Conservation (phyloP, 2,113 vertebrate species). For the Gnathonemus longibarbis region DNA sequence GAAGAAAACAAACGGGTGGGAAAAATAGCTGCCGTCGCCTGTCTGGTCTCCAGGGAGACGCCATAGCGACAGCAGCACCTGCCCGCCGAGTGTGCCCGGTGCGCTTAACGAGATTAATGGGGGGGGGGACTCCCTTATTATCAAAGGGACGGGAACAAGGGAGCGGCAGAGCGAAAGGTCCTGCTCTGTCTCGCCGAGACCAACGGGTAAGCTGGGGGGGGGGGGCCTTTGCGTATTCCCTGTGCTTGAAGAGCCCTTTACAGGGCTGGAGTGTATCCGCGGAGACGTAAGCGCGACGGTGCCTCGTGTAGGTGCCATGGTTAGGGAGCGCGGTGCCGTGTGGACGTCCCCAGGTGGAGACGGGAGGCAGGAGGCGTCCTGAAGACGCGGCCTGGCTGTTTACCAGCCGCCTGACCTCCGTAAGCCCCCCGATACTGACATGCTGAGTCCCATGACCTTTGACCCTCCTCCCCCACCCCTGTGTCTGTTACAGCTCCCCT, state of each 20-base stretch:
- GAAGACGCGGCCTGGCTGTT: neutral
- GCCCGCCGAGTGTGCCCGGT: neutral
- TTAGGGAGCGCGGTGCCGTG: neutral
- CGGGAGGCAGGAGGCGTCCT: neutral
- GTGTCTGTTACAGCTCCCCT: neutral
- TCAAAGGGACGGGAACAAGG: slow-evolving; percentile 14
- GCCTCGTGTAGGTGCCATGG: neutral
- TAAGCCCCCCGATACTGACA: neutral
- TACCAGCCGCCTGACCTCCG: neutral
- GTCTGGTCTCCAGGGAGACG: slow-evolving; percentile 41
- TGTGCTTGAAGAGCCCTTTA: neutral
- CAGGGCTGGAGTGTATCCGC: neutral
- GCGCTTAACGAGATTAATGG: slow-evolving; percentile 46
- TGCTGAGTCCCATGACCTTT: neutral
- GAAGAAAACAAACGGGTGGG: neutral
- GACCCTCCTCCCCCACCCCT: neutral
- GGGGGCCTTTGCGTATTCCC: neutral
- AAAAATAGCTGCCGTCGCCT: slow-evolving; percentile 28
- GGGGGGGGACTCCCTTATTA: slow-evolving; percentile 35
- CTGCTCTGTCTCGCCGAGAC: neutral
- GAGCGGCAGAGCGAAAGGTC: neutral
- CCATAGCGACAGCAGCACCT: slow-evolving; percentile 47
- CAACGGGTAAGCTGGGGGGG: neutral
- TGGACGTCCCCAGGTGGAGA: neutral
- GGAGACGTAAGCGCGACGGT: neutral